These are phyloP conservation scores for Spialia ferax DNA, from an alignment of 2,888 invertebrate genomes.

Conservation along the genomic window DNA sequence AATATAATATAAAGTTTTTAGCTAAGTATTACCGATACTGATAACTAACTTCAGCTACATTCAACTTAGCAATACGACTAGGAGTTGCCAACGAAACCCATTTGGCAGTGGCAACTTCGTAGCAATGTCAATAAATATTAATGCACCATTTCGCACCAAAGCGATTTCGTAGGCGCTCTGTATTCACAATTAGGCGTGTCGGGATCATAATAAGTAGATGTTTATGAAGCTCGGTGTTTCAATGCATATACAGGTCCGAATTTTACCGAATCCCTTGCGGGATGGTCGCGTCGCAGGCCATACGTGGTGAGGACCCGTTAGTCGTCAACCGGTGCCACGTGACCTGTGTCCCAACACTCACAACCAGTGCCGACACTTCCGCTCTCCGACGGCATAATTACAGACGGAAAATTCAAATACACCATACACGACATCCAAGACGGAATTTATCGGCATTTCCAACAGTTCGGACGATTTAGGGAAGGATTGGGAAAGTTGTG, in stretches of 20 bases:
- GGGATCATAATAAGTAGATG: constrained; percentile 34
- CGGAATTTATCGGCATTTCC: constrained; percentile 70
- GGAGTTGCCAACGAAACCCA: not conserved
- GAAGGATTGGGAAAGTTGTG: not conserved
- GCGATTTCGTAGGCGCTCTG: not conserved
- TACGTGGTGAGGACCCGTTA: constrained; percentile 75
- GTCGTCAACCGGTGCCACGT: constrained; percentile 75
- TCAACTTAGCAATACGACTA: not conserved
- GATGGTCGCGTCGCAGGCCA: constrained; percentile 73
- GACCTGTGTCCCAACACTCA: constrained; percentile 78
- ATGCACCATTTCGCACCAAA: constrained; percentile 12
- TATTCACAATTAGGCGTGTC: constrained; percentile 22
- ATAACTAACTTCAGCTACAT: not conserved
- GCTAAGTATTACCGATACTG: no score
- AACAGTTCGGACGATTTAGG: not conserved
- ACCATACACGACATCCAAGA: constrained; percentile 69
- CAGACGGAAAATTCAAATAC: constrained; percentile 81
- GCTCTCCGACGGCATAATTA: constrained; percentile 75
- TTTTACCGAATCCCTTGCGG: constrained; percentile 62
- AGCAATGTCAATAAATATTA: constrained; percentile 12
- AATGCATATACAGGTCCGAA: constrained; percentile 39
- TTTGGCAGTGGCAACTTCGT: not conserved
- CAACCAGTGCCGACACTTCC: constrained; percentile 78
- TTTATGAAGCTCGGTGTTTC: constrained; percentile 28
- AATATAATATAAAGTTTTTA: no score